Percentiles rank a stretch among this genome's conserved stretches.
Conservation (phyloP, 2,797 vertebrate genomes). For the Leuciscus waleckii region DNA sequence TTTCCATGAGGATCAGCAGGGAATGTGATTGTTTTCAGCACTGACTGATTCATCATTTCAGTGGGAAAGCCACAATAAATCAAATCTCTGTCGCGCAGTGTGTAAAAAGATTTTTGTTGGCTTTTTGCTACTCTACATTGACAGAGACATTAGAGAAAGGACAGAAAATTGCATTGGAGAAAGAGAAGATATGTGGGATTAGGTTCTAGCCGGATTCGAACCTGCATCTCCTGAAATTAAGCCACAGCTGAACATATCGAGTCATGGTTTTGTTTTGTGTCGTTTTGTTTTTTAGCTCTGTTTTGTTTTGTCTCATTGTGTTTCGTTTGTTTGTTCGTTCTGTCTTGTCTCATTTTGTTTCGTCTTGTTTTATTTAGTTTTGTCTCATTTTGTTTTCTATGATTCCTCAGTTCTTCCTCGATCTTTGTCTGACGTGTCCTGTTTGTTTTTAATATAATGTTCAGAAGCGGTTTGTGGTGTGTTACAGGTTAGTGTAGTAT, state of each 20-base stretch:
- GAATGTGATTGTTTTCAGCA: slow-evolving; percentile 24
- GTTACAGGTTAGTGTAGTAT: neutral
- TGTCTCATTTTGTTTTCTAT: neutral
- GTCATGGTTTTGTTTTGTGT: neutral
- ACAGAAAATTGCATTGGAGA: neutral
- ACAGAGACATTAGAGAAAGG: slow-evolving; percentile 1
- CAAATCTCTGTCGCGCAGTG: neutral
- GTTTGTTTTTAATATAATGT: neutral
- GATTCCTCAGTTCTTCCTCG: neutral
- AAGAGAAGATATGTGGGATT: neutral
- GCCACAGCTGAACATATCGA: neutral
- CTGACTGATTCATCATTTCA: slow-evolving; percentile 22
- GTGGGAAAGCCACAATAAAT: slow-evolving; percentile 13
- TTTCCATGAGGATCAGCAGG: slow-evolving; percentile 9
- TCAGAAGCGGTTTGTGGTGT: neutral
- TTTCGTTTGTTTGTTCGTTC: too few relatives aligned
- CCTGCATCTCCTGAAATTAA: neutral
- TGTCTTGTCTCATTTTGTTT: neutral
- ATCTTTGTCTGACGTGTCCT: neutral
- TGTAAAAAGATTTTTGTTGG: neutral
- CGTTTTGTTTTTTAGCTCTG: neutral
- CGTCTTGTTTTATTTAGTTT: neutral
- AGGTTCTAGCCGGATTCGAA: neutral
- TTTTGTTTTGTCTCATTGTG: too few relatives aligned
- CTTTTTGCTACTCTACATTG: neutral